Conservation (phyloP, 1,140 invertebrate species). For the Diuraphis noxia region DNA sequence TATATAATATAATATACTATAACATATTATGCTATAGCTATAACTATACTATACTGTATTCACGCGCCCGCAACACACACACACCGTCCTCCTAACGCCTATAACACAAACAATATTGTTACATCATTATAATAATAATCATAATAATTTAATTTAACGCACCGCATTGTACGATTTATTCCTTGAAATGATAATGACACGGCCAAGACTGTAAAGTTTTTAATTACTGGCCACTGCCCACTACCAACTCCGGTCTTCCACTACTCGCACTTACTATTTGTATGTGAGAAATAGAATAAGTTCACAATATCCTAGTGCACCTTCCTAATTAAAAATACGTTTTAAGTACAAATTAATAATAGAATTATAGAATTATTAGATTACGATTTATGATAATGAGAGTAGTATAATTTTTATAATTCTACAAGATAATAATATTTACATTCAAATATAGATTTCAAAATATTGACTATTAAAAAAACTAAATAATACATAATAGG, state of each 20-base stretch:
- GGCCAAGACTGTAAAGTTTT: not conserved
- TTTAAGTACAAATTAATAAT: not conserved
- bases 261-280: not conserved
- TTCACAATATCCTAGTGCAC: not conserved
- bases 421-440: too few relatives aligned
- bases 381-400: too few relatives aligned
- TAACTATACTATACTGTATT: not conserved
- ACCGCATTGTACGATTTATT: slow-evolving; percentile 2
- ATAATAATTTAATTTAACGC: not conserved
- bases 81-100: not conserved
- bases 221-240: too few relatives aligned
- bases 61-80: not conserved
- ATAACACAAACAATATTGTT: slow-evolving; percentile 21
- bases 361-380: too few relatives aligned
- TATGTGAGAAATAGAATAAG: not conserved
- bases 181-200: slow-evolving; percentile 33
- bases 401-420: too few relatives aligned
- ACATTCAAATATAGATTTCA: not conserved
- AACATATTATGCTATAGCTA: too few relatives aligned
- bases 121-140: slow-evolving; percentile 43
- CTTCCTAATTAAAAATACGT: not conserved
- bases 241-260: not conserved
- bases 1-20: too few relatives aligned
- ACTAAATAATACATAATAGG: not conserved
- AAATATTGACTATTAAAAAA: not conserved